These are phyloP conservation scores for Nymphalis polychloros DNA, from an alignment of 2,888 invertebrate species.

Conservation along the genomic window DNA sequence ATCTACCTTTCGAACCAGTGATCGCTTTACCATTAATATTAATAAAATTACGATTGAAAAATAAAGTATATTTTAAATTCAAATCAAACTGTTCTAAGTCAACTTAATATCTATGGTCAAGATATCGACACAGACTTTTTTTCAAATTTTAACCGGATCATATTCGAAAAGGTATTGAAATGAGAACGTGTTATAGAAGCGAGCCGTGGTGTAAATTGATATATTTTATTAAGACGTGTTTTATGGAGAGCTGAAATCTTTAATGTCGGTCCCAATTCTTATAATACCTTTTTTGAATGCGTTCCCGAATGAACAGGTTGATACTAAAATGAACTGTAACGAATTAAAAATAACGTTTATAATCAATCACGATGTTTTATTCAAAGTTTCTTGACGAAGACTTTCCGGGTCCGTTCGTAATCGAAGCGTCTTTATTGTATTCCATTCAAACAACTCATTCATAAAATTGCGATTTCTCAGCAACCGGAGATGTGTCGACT, in stretches of 20 bases:
- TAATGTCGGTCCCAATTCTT: conserved; percentile 51
- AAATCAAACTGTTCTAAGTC: too few relatives aligned
- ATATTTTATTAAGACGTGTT: conserved; percentile 62
- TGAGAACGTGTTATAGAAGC: conserved; percentile 32
- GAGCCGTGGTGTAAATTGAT: conserved; percentile 46
- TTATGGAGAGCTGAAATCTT: conserved; percentile 62
- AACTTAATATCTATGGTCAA: too few relatives aligned
- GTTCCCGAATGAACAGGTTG: neutral
- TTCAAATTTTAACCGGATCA: neutral
- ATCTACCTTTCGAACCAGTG: too few relatives aligned
- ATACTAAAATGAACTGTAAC: conserved; percentile 16
- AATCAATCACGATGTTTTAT: neutral
- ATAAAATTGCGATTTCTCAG: conserved; percentile 75
- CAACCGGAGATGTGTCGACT: conserved; percentile 64
- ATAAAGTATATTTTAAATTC: too few relatives aligned
- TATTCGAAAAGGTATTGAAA: conserved; percentile 23
- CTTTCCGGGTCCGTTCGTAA: conserved; percentile 59
- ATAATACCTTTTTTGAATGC: conserved; percentile 48
- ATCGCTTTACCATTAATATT: too few relatives aligned
- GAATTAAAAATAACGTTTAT: conserved; percentile 1
- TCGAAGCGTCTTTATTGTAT: conserved; percentile 66
- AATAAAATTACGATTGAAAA: too few relatives aligned
- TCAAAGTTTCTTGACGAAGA: conserved; percentile 51
- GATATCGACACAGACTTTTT: too few relatives aligned
- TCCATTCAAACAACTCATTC: conserved; percentile 80